Evolutionary conservation across 2,113 vertebrate species (phyloP).

Genomic region (Delphinus delphis): DNA sequence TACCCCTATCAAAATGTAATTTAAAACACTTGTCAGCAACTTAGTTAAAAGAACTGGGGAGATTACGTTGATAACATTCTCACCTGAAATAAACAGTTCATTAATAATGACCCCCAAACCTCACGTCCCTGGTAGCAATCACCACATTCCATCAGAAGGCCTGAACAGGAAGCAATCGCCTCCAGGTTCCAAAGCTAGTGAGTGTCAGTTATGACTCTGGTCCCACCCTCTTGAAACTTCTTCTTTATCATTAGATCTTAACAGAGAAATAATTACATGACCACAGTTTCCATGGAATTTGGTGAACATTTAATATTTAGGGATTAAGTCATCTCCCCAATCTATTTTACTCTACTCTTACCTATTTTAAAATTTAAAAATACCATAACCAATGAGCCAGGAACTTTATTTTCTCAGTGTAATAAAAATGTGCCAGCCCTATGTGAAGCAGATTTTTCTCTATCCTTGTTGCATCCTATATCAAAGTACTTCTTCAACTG

Average conservation of each 20-base stretch:
- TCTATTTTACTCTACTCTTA: neutral
- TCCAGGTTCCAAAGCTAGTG: neutral
- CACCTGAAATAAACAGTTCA: neutral
- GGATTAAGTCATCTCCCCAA: neutral
- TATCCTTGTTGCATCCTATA: neutral
- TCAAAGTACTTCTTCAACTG: neutral
- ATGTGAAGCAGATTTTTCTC: neutral
- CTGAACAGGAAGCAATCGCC: rapidly evolving
- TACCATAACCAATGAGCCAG: neutral
- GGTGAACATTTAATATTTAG: neutral
- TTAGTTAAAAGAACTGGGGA: neutral
- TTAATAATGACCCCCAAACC: neutral
- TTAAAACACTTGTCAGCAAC: neutral
- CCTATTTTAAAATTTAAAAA: constrained; percentile 5
- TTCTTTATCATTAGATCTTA: neutral
- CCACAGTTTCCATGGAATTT: neutral
- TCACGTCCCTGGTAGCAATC: neutral
- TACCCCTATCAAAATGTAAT: neutral
- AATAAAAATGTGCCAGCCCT: neutral
- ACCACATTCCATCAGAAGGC: neutral
- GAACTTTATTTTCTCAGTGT: neutral
- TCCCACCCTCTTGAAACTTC: neutral
- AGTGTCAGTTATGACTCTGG: neutral
- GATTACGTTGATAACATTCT: neutral
- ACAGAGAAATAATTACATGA: neutral